Evolutionary conservation across 2,113 vertebrate species (phyloP).

Genomic region (Dunckerocampus dactyliophorus): DNA sequence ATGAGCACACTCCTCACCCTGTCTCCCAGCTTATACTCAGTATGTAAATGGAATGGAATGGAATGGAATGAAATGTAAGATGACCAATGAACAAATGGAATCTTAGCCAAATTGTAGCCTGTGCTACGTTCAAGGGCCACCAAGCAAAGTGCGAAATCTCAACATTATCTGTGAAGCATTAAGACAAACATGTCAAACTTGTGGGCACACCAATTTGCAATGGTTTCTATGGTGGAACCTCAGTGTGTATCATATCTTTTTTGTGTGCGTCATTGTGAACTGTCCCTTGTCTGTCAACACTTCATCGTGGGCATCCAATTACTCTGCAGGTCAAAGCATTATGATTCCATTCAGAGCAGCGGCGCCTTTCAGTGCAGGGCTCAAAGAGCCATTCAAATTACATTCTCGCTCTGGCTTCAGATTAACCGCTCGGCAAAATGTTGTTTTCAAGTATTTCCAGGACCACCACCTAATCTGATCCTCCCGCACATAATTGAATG

Average conservation of each 20-base stretch:
- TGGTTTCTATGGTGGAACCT: conserved; percentile 26
- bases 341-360: conserved; percentile 66
- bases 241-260: conserved; percentile 16
- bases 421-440: conserved; percentile 59
- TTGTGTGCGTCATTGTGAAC: conserved; percentile 12
- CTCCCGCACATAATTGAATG: conserved; percentile 77
- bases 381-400: conserved; percentile 71
- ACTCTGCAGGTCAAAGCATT: conserved; percentile 64
- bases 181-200: too few species aligned
- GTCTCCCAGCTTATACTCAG: too few species aligned
- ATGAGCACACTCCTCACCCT: too few species aligned
- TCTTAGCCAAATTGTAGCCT: too few species aligned
- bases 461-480: conserved; percentile 72
- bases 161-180: too few species aligned
- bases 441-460: conserved; percentile 69
- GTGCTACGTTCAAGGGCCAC: too few species aligned
- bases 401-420: conserved; percentile 49
- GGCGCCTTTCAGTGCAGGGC: conserved; percentile 50
- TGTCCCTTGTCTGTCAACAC: conserved; percentile 50
- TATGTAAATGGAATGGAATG: too few species aligned
- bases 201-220: conserved; percentile 17
- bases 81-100: too few species aligned
- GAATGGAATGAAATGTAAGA: too few species aligned
- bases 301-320: conserved; percentile 73
- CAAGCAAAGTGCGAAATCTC: too few species aligned